These are phyloP conservation scores for Trichomycterus rosablanca DNA, from an alignment of 2,113 vertebrate species.

Conservation along the genomic window DNA sequence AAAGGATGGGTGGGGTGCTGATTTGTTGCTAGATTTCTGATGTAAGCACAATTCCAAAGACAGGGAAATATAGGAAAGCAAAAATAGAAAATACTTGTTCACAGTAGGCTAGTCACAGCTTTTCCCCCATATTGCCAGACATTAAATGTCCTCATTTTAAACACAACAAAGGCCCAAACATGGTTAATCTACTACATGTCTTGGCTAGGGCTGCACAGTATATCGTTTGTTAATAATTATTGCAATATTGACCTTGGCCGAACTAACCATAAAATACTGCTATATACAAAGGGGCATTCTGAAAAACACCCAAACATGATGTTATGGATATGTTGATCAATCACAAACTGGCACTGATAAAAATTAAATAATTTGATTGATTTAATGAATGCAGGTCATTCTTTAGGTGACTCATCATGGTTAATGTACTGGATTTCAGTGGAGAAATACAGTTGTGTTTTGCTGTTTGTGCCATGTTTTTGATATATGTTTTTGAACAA, in stretches of 20 bases:
- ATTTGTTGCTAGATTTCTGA: background rate
- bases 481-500: too few species aligned
- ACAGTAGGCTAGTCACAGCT: constrained; percentile 25
- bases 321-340: too few species aligned
- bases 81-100: constrained; percentile 20
- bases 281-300: too few species aligned
- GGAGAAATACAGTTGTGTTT: too few species aligned
- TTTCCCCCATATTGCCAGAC: background rate
- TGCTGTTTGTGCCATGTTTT: too few species aligned
- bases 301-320: too few species aligned
- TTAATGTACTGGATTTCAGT: too few species aligned
- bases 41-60: constrained; percentile 4
- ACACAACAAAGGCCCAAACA: constrained; percentile 9
- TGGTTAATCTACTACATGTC: background rate
- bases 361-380: too few species aligned
- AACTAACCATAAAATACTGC: too few species aligned
- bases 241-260: background rate
- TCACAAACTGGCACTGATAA: too few species aligned
- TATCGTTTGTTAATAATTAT: constrained; percentile 1
- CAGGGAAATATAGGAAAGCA: constrained; percentile 2
- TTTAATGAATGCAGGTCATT: too few species aligned
- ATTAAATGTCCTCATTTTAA: constrained; percentile 19
- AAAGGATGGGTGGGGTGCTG: background rate
- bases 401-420: too few species aligned
- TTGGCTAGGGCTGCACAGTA: background rate